Evolutionary conservation across 1,140 invertebrate species (phyloP).

Genomic region (Lutraria rhynchaena): DNA sequence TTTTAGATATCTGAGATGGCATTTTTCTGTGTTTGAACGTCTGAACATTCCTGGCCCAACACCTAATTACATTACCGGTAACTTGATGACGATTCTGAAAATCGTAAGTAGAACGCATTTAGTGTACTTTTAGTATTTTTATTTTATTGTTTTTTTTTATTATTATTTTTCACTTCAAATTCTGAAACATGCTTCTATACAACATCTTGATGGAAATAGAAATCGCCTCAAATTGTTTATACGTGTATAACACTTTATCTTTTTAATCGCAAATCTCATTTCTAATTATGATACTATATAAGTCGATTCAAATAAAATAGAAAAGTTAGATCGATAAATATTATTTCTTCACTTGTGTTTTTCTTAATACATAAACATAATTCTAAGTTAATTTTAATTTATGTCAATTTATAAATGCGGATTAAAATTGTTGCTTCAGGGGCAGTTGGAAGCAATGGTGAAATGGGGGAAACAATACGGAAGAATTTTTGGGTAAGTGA

Average conservation of each 20-base stretch:
- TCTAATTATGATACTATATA: neutral
- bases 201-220: neutral
- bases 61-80: slow-evolving; percentile 70
- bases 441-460: slow-evolving; percentile 71
- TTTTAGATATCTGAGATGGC: slow-evolving; percentile 66
- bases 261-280: neutral
- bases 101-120: slow-evolving; percentile 66
- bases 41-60: slow-evolving; percentile 73
- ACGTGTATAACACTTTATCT: neutral
- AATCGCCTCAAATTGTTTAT: neutral
- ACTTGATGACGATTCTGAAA: slow-evolving; percentile 68
- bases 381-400: too few relatives aligned
- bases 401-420: too few relatives aligned
- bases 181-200: neutral
- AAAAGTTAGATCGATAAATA: neutral
- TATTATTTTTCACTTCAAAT: neutral
- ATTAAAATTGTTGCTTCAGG: slow-evolving; percentile 64
- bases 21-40: slow-evolving; percentile 71
- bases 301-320: neutral
- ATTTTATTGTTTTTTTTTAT: neutral
- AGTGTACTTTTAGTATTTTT: neutral
- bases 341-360: too few relatives aligned
- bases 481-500: slow-evolving; percentile 71
- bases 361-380: too few relatives aligned
- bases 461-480: slow-evolving; percentile 74